Evolutionary conservation across 2,797 vertebrate genomes (phyloP), one percentile per base, ranked within the genome.

Genomic region (Diceros bicornis): DNA sequence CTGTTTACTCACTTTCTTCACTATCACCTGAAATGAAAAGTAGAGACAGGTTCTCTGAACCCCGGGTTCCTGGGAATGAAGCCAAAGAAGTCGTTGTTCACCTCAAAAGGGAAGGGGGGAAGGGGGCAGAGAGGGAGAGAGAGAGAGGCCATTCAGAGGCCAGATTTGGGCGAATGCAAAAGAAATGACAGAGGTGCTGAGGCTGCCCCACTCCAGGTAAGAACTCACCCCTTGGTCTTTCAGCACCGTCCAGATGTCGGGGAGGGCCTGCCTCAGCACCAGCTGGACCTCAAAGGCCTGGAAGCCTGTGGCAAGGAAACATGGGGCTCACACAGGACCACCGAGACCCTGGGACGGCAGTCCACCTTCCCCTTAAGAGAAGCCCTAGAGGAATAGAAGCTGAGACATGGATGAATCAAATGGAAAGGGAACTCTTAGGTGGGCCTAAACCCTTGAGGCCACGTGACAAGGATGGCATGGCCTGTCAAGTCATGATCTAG

Each of bases 211-310:
- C 7, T 17, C 6, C 16, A 6, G 61, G 55, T 1, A 0, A 14
- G 62, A 66, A 97, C 98, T 98, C 95, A 99, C 99, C 97, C 98
- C 97, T 11, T 93, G 84, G 3, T 94, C 97, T 87, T 75, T 96
- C 81, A 98, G 97, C 25, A 97, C 47, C 0, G 98, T 99, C 99
- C 99, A 99, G 98, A 99, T 96, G 90, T 98, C 91, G 34, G 97
- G 95, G 18, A 99, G 98, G 94, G 98, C 98, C 59, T 98, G 95
- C 83, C 98, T 98, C 97, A 99, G 96, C 96, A 99, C 91, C 55
- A 99, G 69, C 66, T 99, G 98, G 89, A 99, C 94, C 62, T 98
- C 98, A 59, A 98, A 96, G 66, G 98, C 62, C 89, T 98, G 98
- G 95, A 89, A 97, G 29, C 93, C 99, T 99, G 37, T 17, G 1